A percentile compares a stretch with the other conserved stretches of the same genome.
phyloP scores from a whole-genome alignment of 2,113 vertebrate genomes.

The Hydropotes inermis region DNA sequence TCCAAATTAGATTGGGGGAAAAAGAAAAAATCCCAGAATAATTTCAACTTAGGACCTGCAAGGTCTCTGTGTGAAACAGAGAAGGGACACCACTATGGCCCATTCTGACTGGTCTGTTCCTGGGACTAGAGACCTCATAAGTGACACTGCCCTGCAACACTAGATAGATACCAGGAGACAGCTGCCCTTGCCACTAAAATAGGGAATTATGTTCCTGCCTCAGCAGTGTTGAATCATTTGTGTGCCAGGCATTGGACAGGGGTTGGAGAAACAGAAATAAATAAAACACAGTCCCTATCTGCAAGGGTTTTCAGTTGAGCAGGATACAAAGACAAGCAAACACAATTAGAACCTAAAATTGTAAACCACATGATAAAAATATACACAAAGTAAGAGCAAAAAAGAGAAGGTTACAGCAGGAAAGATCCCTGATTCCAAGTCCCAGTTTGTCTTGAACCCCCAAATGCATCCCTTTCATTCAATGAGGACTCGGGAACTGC shows the following conservation, averaged over 20 bases:
- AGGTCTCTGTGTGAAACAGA: background rate
- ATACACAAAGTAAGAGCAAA: background rate
- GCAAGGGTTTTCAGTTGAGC: background rate
- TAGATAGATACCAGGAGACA: background rate
- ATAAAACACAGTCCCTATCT: constrained; percentile 9
- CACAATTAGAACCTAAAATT: background rate
- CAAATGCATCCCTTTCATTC: background rate
- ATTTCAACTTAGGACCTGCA: background rate
- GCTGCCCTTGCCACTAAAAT: background rate
- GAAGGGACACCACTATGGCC: background rate
- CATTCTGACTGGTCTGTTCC: background rate
- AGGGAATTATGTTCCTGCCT: background rate
- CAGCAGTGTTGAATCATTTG: background rate
- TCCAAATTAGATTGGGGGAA: background rate
- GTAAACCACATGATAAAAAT: constrained; percentile 19
- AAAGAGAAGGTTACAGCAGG: background rate
- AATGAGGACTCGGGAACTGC: background rate
- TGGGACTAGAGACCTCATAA: background rate
- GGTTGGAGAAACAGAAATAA: constrained; percentile 9
- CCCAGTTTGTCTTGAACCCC: background rate
- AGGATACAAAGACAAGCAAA: background rate
- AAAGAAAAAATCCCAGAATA: background rate
- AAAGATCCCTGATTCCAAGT: background rate
- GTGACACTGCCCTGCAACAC: background rate
- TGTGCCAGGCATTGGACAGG: background rate